Conservation (phyloP, 1,140 invertebrate genomes). For the Phymastichus coffea region DNA sequence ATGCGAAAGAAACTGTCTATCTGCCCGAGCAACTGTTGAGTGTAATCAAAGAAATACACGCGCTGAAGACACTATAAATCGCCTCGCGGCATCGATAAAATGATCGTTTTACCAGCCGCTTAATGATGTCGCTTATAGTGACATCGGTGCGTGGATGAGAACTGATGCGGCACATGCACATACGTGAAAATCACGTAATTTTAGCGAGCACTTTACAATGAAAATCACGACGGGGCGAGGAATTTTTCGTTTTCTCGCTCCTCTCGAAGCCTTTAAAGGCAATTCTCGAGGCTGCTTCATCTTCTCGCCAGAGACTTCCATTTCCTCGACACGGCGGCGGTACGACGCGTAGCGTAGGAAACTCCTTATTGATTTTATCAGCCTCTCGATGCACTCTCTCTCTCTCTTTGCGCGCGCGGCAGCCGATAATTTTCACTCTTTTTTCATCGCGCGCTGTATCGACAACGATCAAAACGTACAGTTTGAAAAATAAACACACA, state of each 20-base stretch:
- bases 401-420: no score
- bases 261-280: not conserved
- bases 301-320: conserved; percentile 7
- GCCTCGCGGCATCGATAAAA: no score
- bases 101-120: no score
- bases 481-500: not conserved
- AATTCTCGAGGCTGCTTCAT: not conserved
- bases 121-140: no score
- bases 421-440: not conserved
- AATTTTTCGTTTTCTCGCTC: conserved; percentile 16
- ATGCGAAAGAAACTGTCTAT: no score
- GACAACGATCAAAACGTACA: not conserved
- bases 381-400: conserved; percentile 1
- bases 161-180: not conserved
- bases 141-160: not conserved
- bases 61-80: no score
- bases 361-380: conserved; percentile 20
- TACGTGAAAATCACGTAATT: not conserved
- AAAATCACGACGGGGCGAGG: not conserved
- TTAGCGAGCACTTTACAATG: not conserved
- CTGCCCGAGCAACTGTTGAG: no score
- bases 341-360: not conserved
- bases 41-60: no score
- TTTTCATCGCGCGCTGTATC: not conserved
- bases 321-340: conserved; percentile 2